These are phyloP conservation scores for Diorhabda sublineata DNA, from an alignment of 1,140 invertebrate genomes.

Conservation along the genomic window DNA sequence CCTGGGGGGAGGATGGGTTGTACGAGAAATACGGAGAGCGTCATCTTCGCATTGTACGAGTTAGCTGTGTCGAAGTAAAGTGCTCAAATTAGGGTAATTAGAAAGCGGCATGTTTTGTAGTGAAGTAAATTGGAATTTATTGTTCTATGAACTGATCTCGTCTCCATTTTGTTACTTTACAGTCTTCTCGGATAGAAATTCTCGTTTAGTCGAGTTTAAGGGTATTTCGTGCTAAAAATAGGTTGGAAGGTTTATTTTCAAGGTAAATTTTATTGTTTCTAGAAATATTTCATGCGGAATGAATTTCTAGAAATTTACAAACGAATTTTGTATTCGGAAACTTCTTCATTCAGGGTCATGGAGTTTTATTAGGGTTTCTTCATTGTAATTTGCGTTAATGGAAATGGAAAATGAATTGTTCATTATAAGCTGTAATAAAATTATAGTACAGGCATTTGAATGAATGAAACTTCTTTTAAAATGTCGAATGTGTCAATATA, in stretches of 20 bases:
- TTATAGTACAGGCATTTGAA: too few species aligned
- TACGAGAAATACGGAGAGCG: not conserved
- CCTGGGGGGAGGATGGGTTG: not conserved
- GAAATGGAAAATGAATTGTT: too few species aligned
- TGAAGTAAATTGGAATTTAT: not conserved
- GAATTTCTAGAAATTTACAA: not conserved
- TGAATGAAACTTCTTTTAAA: too few species aligned
- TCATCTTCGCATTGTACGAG: not conserved
- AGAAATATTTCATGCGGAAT: not conserved
- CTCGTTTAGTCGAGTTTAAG: not conserved
- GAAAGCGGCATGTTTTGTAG: slow-evolving; percentile 1
- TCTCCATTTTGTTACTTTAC: not conserved
- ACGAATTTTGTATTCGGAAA: not conserved
- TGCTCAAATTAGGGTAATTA: not conserved
- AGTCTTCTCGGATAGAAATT: not conserved
- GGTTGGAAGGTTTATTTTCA: not conserved
- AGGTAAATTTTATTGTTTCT: not conserved
- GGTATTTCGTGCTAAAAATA: not conserved
- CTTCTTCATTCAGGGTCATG: too few species aligned
- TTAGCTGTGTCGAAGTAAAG: not conserved
- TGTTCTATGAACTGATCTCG: not conserved
- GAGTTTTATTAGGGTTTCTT: too few species aligned
- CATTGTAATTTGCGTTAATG: too few species aligned
- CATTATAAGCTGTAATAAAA: too few species aligned
- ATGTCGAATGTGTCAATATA: too few species aligned